Percentiles rank a stretch among this genome's conserved stretches.
These are phyloP conservation scores for Embidobia sp. DNA, from an alignment of 2,888 invertebrate species.

Conservation along the genomic window DNA sequence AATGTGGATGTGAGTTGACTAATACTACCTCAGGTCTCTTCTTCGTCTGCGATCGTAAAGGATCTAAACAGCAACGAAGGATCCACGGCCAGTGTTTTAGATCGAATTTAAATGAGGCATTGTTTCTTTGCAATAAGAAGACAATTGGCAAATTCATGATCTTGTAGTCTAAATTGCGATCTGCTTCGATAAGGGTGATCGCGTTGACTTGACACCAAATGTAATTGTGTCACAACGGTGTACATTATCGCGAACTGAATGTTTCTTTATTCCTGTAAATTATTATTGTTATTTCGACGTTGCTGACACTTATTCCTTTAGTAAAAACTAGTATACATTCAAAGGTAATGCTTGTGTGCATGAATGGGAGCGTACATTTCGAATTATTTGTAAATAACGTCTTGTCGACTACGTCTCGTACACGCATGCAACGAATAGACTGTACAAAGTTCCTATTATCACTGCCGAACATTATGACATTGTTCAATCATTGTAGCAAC, in stretches of 20 bases:
- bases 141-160: no score
- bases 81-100: conserved; percentile 59
- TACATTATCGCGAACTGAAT: conserved; percentile 52
- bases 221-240: conserved; percentile 32
- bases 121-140: no score
- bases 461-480: conserved; percentile 40
- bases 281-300: conserved; percentile 35
- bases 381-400: conserved; percentile 58
- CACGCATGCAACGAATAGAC: conserved; percentile 79
- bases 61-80: conserved; percentile 31
- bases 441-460: conserved; percentile 80
- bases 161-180: no score
- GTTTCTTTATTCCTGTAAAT: conserved; percentile 50
- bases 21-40: conserved; percentile 55
- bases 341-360: conserved; percentile 22
- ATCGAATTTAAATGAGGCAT: no score
- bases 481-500: conserved; percentile 26
- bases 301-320: conserved; percentile 18
- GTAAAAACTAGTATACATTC: conserved; percentile 30
- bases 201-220: conserved; percentile 37
- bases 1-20: conserved; percentile 42
- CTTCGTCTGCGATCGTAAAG: conserved; percentile 46
- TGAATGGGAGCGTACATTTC: conserved; percentile 26
- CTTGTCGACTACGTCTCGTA: conserved; percentile 66
- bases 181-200: no score